Percentiles rank a stretch among this genome's conserved stretches.
Conservation (phyloP, 1,140 invertebrate genomes). For the Melitaea cinxia region DNA sequence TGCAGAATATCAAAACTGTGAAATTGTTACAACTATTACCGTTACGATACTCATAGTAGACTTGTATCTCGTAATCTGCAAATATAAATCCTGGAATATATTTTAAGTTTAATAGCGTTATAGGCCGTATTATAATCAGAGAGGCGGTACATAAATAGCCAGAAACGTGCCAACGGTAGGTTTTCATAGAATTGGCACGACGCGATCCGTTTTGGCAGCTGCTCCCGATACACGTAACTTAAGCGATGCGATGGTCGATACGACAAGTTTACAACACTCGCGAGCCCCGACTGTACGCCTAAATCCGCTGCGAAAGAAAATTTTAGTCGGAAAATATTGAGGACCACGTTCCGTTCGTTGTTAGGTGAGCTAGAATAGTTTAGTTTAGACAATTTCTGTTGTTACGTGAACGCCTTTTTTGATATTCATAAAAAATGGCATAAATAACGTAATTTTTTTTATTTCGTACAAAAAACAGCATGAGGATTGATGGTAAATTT, state of each 20-base stretch:
- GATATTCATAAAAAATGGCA: no score
- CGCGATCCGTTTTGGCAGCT: slow-evolving; percentile 15
- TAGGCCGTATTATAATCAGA: not conserved
- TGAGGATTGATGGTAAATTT: no score
- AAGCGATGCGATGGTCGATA: slow-evolving; percentile 14
- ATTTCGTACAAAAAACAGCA: no score
- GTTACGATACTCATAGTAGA: no score
- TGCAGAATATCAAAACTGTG: no score
- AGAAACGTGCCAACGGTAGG: slow-evolving; percentile 18
- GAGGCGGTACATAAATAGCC: slow-evolving; percentile 1
- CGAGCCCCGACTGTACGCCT: slow-evolving; percentile 7
- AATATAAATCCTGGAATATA: not conserved
- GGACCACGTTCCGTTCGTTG: not conserved
- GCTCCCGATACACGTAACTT: slow-evolving; percentile 18
- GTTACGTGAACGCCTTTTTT: no score
- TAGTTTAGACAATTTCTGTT: not conserved
- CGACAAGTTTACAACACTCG: slow-evolving; percentile 18
- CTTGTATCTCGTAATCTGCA: no score
- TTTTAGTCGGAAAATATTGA: not conserved
- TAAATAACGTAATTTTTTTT: no score
- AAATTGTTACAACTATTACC: no score
- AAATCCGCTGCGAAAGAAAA: not conserved
- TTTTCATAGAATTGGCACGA: slow-evolving; percentile 26
- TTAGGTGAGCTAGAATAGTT: not conserved
- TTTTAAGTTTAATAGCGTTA: not conserved